Evolutionary conservation across 2,888 invertebrate genomes (phyloP), one percentile per base, ranked within the genome.

Genomic region (Galerucella nymphaeae): DNA sequence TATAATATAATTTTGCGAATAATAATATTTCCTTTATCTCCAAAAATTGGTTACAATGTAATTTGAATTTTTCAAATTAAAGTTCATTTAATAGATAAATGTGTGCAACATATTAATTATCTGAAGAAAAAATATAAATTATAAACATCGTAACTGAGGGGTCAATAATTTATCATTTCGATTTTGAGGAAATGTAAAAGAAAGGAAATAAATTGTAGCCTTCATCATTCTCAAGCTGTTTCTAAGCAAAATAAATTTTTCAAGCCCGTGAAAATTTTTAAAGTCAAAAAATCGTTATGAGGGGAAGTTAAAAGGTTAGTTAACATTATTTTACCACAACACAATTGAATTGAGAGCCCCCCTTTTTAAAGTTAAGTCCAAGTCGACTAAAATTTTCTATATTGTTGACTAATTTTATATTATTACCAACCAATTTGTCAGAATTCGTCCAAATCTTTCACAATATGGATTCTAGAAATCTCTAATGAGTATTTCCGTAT

Each of bases 1-100:
- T 30, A 23, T 4, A 30, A 30, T 3, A 23, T 23, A 2, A 23
- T 23, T 23, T 23, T 23, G 1, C 3, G 3, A 30, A 30, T 2
- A 30, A 30, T 30, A 30, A 30, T 3, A 53, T 16, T 16, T 48
- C 16, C 10, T 53, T 16, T 53, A 53, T 53, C 53, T n/a, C 16
- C 18, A 38, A 53, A 53, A 53, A 53, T 53, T 53, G 9, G 3
- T 53, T 53, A 53, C 53, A 53, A 53, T 53, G 53, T 53, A 16
- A 18, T 53, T 53, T 2, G 1, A 16, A 53, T 53, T 53, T 53
- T 53, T 53, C 10, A 18, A 53, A 18, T 2, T 18, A 53, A 18
- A 53, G 53, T 53, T 53, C 53, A 53, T 18, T 16, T 18, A 16
- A 18, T 53, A 18, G 53, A 53, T 53, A 53, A 53, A 10, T 53